Conservation (phyloP, 2,113 vertebrate species). For the Varanus komodoensis region DNA sequence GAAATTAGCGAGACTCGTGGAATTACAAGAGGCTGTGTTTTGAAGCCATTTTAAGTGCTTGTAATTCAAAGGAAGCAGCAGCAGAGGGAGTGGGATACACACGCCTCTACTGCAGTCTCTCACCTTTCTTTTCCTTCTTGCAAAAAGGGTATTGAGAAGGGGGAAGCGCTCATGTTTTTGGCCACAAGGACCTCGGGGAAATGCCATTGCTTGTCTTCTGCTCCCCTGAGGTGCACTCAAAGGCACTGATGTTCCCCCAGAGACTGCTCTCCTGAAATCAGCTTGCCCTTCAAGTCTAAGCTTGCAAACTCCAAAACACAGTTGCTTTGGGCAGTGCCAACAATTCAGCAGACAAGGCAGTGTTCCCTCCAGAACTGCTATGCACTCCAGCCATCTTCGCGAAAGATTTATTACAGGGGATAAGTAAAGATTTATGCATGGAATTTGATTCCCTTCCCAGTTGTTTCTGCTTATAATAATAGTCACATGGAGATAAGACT, state of each 20-base stretch:
- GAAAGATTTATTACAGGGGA: neutral
- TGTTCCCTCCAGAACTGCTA: neutral
- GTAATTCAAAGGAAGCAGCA: constrained; percentile 10
- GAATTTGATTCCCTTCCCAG: neutral
- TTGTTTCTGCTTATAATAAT: neutral
- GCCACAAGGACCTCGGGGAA: neutral
- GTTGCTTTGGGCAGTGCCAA: neutral
- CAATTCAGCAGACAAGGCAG: neutral
- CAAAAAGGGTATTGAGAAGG: neutral
- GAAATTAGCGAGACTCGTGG: neutral
- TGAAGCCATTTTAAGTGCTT: neutral
- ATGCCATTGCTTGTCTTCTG: neutral
- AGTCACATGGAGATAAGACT: neutral
- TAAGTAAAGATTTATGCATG: neutral
- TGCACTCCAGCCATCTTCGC: neutral
- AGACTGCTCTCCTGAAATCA: neutral
- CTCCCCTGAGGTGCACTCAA: neutral
- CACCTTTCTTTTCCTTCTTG: neutral
- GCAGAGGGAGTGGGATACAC: constrained; percentile 4
- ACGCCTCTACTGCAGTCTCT: neutral
- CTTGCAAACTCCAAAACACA: neutral
- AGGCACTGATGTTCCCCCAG: neutral
- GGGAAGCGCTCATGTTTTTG: neutral
- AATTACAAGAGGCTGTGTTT: neutral
- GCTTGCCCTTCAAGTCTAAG: neutral